phyloP scores from a whole-genome alignment of 2,113 vertebrate genomes.

The Hemiscyllium ocellatum region DNA sequence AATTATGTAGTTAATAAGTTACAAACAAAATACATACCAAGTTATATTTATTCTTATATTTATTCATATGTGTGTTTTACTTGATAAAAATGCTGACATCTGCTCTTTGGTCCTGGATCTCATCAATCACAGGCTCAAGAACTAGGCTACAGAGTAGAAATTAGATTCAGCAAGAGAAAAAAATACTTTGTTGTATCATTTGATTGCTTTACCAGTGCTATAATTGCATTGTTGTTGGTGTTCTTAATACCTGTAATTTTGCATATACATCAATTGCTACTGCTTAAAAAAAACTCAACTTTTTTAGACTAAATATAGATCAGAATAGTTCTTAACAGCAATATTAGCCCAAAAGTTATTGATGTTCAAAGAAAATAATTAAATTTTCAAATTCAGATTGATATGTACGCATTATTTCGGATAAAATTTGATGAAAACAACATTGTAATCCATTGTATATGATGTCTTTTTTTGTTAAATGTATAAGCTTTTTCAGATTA shows the following conservation, averaged over 20 bases:
- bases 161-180: background rate
- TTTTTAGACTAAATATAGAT: background rate
- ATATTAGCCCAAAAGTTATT: background rate
- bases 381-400: background rate
- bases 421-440: background rate
- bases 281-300: background rate
- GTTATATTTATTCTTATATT: background rate
- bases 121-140: background rate
- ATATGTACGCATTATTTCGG: background rate
- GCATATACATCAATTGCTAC: background rate
- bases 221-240: background rate
- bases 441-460: background rate
- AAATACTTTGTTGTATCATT: background rate
- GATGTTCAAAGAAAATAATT: background rate
- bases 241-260: background rate
- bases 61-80: background rate
- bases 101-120: background rate
- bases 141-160: background rate
- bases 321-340: background rate
- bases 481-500: background rate
- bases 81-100: background rate
- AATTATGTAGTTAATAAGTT: too few relatives aligned
- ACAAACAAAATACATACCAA: too few relatives aligned
- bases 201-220: background rate
- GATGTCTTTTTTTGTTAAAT: background rate